Evolutionary conservation across 2,797 vertebrate genomes (phyloP), one percentile per base, ranked within the genome.

Genomic region (Smutsia gigantea): DNA sequence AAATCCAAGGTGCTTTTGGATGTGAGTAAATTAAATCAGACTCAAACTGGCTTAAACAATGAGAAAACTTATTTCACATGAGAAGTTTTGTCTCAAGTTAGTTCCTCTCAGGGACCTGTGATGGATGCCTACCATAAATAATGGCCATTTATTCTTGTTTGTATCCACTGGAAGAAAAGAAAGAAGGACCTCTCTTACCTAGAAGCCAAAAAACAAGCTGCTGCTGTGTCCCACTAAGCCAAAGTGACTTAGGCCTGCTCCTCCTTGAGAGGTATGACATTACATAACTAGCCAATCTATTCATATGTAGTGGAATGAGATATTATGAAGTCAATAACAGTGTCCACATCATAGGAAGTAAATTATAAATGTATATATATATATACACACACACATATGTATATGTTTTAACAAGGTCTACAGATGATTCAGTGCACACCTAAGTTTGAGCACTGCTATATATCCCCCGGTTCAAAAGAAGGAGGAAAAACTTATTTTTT

Each of bases 11-110:
- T 93, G 37, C 63, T 90, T 95, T 94, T 69, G 46, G 15, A n/a
- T 92, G 5, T 59, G 19, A 87, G n/a, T 81, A 96, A 78, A 11
- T 92, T 66, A 93, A 94, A 64, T 96, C 69, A 92, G 37, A 92
- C 18, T 90, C 21, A 85, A 3, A 93, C 21, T 90, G 71, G 61
- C 39, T 82, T 94, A 71, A 87, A 64, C 51, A 53, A n/a, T 85
- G 78, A 90, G 78, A 90, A 92, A 90, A 75, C 17, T 69, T 79
- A 51, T 2, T 14, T 93, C 53, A 74, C 6, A 10, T 71, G 37
- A 68, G 61, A 95, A 19, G 31, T 92, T 89, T 93, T 95, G 23
- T 79, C 71, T 86, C 63, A 79, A 39, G 53, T 49, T 78, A 55
- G 66, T 68, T 81, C 39, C 82, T 49, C n/a, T 79, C 8, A 82